Evolutionary conservation across 2,888 invertebrate genomes (phyloP).

Genomic region (Atrina japonica): DNA sequence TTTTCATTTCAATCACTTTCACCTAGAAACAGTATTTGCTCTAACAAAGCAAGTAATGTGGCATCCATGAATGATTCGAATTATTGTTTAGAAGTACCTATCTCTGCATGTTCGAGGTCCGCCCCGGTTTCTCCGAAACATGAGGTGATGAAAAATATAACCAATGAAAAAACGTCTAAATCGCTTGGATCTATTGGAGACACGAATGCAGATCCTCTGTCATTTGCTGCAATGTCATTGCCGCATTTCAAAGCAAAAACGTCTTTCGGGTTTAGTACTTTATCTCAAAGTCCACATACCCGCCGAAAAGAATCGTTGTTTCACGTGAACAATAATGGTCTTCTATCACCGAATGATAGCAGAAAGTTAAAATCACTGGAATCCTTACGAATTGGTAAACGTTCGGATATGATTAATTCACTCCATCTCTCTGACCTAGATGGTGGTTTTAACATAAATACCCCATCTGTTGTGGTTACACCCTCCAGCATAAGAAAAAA

Average conservation of each 20-base stretch:
- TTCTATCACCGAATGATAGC: slow-evolving; percentile 21
- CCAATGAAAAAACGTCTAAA: slow-evolving; percentile 25
- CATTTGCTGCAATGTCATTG: slow-evolving; percentile 67
- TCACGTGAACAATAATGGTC: slow-evolving; percentile 51
- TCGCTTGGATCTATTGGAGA: slow-evolving; percentile 41
- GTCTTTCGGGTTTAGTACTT: slow-evolving; percentile 69
- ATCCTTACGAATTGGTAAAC: slow-evolving; percentile 22
- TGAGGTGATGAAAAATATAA: slow-evolving; percentile 53
- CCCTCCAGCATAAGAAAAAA: slow-evolving; percentile 18
- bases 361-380: slow-evolving; percentile 24
- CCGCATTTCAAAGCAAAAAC: slow-evolving; percentile 68
- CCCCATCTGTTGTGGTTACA: slow-evolving; percentile 56
- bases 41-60: slow-evolving; percentile 57
- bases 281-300: slow-evolving; percentile 69
- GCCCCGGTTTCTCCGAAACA: slow-evolving; percentile 69
- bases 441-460: slow-evolving; percentile 19
- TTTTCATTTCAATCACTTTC: slow-evolving; percentile 16
- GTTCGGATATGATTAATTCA: slow-evolving; percentile 27
- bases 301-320: slow-evolving; percentile 72
- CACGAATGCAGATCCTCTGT: slow-evolving; percentile 70
- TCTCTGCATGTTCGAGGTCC: slow-evolving; percentile 50
- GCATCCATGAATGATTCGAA: slow-evolving; percentile 55
- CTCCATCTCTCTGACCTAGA: slow-evolving; percentile 16
- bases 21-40: slow-evolving; percentile 41
- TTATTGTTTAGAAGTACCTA: slow-evolving; percentile 53